Percentiles rank a stretch among this genome's conserved stretches.
These are phyloP conservation scores for Ectemnius lituratus DNA, from an alignment of 2,888 invertebrate species.

Conservation along the genomic window DNA sequence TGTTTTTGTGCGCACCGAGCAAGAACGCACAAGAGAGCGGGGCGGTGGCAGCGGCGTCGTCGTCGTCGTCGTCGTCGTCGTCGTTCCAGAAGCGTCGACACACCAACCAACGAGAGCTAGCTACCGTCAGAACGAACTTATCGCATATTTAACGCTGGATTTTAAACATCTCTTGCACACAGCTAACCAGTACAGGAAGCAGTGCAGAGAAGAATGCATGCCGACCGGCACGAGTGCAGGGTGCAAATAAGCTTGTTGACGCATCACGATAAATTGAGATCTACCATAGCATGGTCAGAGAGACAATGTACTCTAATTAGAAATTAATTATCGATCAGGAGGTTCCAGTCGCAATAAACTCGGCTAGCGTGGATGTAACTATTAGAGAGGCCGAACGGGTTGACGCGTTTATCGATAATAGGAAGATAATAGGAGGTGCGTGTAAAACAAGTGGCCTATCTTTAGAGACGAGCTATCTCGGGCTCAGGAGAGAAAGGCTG, in stretches of 20 bases:
- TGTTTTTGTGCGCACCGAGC: constrained; percentile 52
- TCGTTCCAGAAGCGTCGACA: constrained; percentile 24
- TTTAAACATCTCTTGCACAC: constrained; percentile 13
- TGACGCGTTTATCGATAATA: constrained; percentile 54
- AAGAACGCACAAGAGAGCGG: constrained; percentile 25
- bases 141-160: constrained; percentile 28
- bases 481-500: constrained; percentile 50
- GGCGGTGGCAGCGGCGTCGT: no score
- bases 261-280: no score
- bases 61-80: no score
- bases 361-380: no score
- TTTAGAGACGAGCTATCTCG: constrained; percentile 61
- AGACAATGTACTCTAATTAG: no score
- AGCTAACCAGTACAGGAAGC: no score
- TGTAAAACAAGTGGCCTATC: constrained; percentile 57
- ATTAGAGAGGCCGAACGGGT: neutral
- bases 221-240: no score
- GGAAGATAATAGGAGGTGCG: constrained; percentile 55
- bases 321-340: no score
- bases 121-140: constrained; percentile 35
- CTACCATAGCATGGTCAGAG: no score
- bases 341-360: no score
- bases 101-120: constrained; percentile 15
- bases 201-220: neutral
- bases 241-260: no score